A percentile compares a stretch with the other conserved stretches of the same genome.
Evolutionary conservation across 1,140 invertebrate genomes (phyloP).

Genomic region (Octopus sinensis): DNA sequence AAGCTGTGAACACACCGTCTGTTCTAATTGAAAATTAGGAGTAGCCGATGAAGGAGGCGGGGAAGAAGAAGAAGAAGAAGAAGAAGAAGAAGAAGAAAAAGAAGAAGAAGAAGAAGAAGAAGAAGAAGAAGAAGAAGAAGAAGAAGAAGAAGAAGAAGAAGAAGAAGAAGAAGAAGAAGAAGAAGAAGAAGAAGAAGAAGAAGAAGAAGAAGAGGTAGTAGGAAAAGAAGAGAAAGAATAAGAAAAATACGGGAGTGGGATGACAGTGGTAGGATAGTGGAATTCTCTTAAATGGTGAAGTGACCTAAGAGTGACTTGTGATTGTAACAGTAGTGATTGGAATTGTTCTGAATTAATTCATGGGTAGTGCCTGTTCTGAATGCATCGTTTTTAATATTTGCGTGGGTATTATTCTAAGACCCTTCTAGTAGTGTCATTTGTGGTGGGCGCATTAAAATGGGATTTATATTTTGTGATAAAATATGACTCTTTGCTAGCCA

Average conservation of each 20-base stretch:
- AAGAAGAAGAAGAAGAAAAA: conserved; percentile 8
- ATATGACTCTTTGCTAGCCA: too few relatives aligned
- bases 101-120: background rate
- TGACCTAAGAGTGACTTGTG: background rate
- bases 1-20: background rate
- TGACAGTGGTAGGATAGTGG: background rate
- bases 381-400: background rate
- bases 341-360: background rate
- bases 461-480: too few relatives aligned
- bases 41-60: background rate
- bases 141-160: background rate
- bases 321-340: background rate
- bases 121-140: background rate
- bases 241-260: background rate
- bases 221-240: conserved; percentile 14
- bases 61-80: background rate
- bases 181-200: conserved; percentile 1
- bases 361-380: background rate
- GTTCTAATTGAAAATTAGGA: background rate
- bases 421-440: background rate
- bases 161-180: conserved; percentile 8
- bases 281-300: background rate
- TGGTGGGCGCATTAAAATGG: too few relatives aligned
- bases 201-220: background rate
- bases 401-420: background rate